Percentiles rank a stretch among this genome's conserved stretches.
Evolutionary conservation across 1,140 invertebrate genomes (phyloP).

Genomic region (Adelges cooleyi): DNA sequence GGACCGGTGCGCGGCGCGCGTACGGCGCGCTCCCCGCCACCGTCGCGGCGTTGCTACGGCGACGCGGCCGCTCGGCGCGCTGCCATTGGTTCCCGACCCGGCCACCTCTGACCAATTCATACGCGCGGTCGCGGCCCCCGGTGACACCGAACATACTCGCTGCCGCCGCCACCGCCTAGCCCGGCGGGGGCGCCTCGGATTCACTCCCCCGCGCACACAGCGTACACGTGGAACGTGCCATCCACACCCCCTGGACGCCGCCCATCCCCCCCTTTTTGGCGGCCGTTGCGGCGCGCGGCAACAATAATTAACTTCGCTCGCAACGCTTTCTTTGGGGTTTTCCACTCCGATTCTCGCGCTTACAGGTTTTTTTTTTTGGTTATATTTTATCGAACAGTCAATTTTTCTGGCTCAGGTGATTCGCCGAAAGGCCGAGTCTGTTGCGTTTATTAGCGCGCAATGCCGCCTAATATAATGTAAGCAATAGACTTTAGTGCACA

Average conservation of each 20-base stretch:
- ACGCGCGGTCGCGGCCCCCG: conserved; percentile 25
- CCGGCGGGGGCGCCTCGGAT: background rate
- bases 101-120: conserved; percentile 27
- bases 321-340: too few relatives aligned
- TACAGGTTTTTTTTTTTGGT: too few relatives aligned
- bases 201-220: background rate
- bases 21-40: conserved; percentile 17
- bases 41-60: background rate
- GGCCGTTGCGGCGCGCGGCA: background rate
- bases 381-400: too few relatives aligned
- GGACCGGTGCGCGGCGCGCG: conserved; percentile 17
- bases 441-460: too few relatives aligned
- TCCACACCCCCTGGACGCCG: background rate
- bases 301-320: too few relatives aligned
- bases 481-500: too few relatives aligned
- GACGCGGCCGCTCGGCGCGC: conserved; percentile 8
- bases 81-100: conserved; percentile 23
- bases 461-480: too few relatives aligned
- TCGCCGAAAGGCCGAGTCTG: too few relatives aligned
- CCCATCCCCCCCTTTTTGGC: background rate
- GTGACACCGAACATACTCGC: background rate
- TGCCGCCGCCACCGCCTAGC: background rate
- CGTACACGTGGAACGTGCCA: too few relatives aligned
- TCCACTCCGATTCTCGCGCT: too few relatives aligned
- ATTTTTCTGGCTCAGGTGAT: too few relatives aligned